Evolutionary conservation across 2,113 vertebrate species (phyloP), one percentile per base, ranked within the genome.

Genomic region (Lamprologus ornatipinnis): DNA sequence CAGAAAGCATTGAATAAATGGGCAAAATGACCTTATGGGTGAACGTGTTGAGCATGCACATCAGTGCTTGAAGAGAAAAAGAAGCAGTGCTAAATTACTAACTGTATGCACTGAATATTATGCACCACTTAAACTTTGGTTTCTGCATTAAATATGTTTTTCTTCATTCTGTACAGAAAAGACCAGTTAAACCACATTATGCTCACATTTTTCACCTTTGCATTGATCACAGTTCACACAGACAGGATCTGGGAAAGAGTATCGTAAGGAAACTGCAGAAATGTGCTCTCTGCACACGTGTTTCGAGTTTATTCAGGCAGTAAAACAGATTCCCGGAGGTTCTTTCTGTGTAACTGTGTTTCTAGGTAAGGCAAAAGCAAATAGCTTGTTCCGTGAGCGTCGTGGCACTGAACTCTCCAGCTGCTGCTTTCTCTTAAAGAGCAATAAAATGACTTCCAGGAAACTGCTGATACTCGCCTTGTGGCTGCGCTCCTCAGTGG

Each of bases 371-470:
- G 23, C 17, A 60, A 84, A 40, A 40, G 31, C 75, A 85, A 82
- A 92, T 11, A 33, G 26, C 31, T 75, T 26, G 37, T 88, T 92
- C 84, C 80, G 14, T 51, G 40, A 85, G 83, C 63, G 82, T 47
- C 6, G 9, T 42, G 51, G 31, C 54, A 28, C 65, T 80, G 70
- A 91, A 54, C 82, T 88, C 82, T n/a, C 1, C 33, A n/a, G 78
- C 86, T 65, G 68, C 86, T 75, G 88, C 81, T 81, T 89, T 86
- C 45, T 2, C 47, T n/a, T 60, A 84, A 85, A 90, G 11, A 85
- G 84, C 82, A 26, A 13, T 86, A 45, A 86, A 90, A n/a, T 2
- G 47, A 89, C 83, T 94, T 95, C 92, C 85, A 95, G 92, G 94
- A 95, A 96, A 88, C 57, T 2, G 60, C 58, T 26, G 84, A 55